Percentiles rank a stretch among this genome's conserved stretches.
Conservation (phyloP, 1,140 invertebrate genomes). For the Tachypleus tridentatus region DNA sequence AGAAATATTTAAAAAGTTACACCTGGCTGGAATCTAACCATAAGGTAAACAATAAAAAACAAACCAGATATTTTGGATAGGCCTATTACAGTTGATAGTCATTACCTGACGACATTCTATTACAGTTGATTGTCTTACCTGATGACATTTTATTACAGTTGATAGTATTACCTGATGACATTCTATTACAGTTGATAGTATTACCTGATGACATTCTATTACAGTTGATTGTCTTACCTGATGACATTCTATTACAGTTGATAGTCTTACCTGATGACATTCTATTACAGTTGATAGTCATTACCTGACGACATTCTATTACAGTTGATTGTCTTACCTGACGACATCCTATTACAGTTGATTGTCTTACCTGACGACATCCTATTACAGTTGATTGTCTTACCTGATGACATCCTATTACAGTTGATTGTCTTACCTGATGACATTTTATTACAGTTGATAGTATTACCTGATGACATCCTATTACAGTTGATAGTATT, state of each 20-base stretch:
- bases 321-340: slow-evolving; percentile 28
- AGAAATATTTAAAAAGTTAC: too few species aligned
- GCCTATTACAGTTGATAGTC: too few species aligned
- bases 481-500: too few species aligned
- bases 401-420: slow-evolving; percentile 46
- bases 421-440: slow-evolving; percentile 29
- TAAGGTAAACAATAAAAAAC: too few species aligned
- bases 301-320: slow-evolving; percentile 46
- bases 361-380: slow-evolving; percentile 41
- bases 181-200: slow-evolving; percentile 10
- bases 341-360: slow-evolving; percentile 42
- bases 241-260: slow-evolving; percentile 42
- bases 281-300: slow-evolving; percentile 12
- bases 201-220: slow-evolving; percentile 46
- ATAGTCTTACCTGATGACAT: slow-evolving; percentile 40
- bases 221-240: slow-evolving; percentile 28
- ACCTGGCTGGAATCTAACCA: too few species aligned
- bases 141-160: slow-evolving; percentile 45
- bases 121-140: slow-evolving; percentile 22
- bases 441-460: slow-evolving; percentile 41
- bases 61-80: too few species aligned
- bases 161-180: slow-evolving; percentile 40
- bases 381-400: too few species aligned
- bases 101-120: slow-evolving; percentile 46
- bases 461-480: slow-evolving; percentile 41